Conservation (phyloP, 2,113 vertebrate genomes). For the Macquaria australasica region DNA sequence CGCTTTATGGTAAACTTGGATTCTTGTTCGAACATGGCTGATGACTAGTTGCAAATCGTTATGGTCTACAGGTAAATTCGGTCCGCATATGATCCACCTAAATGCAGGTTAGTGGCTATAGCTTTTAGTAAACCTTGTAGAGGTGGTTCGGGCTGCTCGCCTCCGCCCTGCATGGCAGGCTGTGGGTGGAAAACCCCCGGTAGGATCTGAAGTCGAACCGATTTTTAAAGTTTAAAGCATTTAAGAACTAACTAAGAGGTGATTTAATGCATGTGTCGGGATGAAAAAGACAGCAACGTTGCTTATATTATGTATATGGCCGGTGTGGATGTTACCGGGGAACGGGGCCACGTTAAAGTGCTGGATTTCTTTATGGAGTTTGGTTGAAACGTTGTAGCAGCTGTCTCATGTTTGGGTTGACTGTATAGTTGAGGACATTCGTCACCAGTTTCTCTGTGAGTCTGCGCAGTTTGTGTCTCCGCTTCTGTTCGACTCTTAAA, state of each 20-base stretch:
- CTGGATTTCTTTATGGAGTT: neutral
- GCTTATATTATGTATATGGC: accelerated
- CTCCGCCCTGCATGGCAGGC: slow-evolving; percentile 24
- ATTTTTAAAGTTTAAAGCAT: neutral
- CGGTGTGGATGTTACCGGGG: neutral
- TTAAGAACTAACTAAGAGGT: neutral
- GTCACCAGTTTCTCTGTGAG: slow-evolving; percentile 13
- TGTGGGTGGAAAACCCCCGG: neutral
- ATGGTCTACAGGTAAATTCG: neutral
- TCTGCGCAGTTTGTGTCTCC: neutral
- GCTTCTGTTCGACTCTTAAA: neutral
- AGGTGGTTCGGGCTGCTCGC: neutral
- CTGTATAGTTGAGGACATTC: neutral
- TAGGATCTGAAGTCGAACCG: accelerated
- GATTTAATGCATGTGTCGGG: neutral
- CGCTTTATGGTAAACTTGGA: accelerated
- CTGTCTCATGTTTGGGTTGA: slow-evolving; percentile 14
- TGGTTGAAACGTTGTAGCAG: slow-evolving; percentile 20
- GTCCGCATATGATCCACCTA: neutral
- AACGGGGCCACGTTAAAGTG: neutral
- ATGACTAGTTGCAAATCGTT: accelerated
- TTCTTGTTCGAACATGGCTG: accelerated
- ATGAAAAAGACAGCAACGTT: too few species aligned
- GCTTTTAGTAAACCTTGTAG: neutral
- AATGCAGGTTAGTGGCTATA: neutral